phyloP scores from a whole-genome alignment of 2,797 vertebrate species.

The Serranus cabrilla region DNA sequence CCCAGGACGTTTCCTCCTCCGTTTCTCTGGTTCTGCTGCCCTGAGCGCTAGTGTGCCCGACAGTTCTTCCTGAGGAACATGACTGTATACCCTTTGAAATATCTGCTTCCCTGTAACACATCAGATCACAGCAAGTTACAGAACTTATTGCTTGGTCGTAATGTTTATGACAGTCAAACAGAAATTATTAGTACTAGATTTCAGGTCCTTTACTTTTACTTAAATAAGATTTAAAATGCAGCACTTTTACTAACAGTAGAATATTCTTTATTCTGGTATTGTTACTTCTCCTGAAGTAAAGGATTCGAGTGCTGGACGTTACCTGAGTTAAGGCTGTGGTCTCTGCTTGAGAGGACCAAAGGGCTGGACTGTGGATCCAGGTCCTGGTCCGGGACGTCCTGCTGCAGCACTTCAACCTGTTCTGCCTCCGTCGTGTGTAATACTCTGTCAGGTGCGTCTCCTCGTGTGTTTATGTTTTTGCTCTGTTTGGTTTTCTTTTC shows the following conservation, averaged over 20 bases:
- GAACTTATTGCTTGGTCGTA: neutral
- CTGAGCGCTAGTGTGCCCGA: neutral
- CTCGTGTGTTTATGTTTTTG: constrained; percentile 17
- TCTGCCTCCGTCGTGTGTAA: neutral
- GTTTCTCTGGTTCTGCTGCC: constrained; percentile 11
- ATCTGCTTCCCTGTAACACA: constrained; percentile 65
- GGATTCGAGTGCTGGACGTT: constrained; percentile 8
- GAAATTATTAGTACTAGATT: too few species aligned
- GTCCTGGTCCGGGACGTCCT: constrained; percentile 23
- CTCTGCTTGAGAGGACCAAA: constrained; percentile 33
- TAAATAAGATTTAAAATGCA: neutral
- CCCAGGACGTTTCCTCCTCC: constrained; percentile 53
- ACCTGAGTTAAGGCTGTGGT: constrained; percentile 60
- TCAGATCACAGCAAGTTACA: neutral
- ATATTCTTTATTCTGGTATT: neutral
- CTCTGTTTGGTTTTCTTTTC: constrained; percentile 36
- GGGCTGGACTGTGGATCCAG: constrained; percentile 44
- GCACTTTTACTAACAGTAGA: neutral
- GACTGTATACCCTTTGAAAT: constrained; percentile 64
- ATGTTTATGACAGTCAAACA: too few species aligned
- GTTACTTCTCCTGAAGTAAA: neutral
- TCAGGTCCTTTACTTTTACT: neutral
- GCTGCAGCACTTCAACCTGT: constrained; percentile 12
- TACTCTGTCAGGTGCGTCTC: neutral
- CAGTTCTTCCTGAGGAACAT: neutral